Base-by-base conservation (phyloP, 64 coral and sea anemone genomes). In the Pachyseris speciosa region DNA sequence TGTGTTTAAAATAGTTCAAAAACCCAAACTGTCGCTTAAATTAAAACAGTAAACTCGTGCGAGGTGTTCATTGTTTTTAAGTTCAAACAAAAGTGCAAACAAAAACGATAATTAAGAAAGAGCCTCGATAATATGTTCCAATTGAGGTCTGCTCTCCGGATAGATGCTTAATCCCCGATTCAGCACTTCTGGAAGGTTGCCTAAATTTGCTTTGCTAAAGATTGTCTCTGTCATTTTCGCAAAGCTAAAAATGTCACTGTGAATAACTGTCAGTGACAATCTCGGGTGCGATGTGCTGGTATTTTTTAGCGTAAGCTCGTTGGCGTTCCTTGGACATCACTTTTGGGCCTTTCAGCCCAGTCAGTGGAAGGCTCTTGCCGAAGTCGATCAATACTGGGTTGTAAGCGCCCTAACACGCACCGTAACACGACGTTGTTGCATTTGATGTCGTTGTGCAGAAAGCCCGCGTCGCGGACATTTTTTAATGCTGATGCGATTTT, bases 251-350 rank as follows among this genome's bases (percentile, higher is more conserved):
- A 71, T 86, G 28, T 70, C 64, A 26, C 83, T 86, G 12, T 40
- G 40, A 9, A 33, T 22, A 26, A 12, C 50, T 32, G 13, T 65
- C 83, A 11, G 16, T 48, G 2, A 69, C 37, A 20, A 86, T 86
- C 65, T 86, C 83, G 2, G 83, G 83, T 1, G 83, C 83, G 15
- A 86, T 86, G 64, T 69, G 83, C 2, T 64, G 83, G 29, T 48
- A 86, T 3, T 86, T 48, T 11, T 22, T 33, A 13, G 2, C 9
- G 22, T 86, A 86, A 4, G 26, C 66, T 19, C 51, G 39, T 52
- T 69, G 83, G 8, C 43, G 24, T 22, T 86, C 41, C 45, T 42
- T 19, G 22, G 58, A 67, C n/a, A 86, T 20, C 6, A 49, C 39
- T 48, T 70, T 86, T n/a, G 64, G 60, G 11, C 53, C 48, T 42